A percentile compares a stretch with the other conserved stretches of the same genome.
Conservation (phyloP, 2,888 invertebrate species). For the Agriopis aurantiaria region DNA sequence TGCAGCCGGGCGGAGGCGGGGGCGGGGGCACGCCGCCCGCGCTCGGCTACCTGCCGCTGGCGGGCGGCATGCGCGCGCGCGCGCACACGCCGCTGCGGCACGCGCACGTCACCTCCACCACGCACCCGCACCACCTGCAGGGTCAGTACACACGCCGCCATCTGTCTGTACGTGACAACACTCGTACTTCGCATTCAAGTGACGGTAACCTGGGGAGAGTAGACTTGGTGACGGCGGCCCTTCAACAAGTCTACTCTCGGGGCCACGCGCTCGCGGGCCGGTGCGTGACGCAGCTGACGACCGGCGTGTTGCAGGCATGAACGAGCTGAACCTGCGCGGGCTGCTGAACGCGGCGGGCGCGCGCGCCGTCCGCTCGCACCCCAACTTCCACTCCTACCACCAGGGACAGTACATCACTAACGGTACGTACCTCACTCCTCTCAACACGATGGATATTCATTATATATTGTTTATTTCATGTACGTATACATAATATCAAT, state of each 20-base stretch:
- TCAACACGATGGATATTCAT: no score
- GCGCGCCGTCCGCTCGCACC: conserved; percentile 51
- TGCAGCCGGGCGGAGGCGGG: conserved; percentile 50
- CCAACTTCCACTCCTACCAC: conserved; percentile 68
- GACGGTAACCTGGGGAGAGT: no score
- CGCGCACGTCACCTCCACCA: conserved; percentile 88
- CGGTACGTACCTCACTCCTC: conserved; percentile 1
- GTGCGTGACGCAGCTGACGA: no score
- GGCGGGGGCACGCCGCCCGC: conserved; percentile 45
- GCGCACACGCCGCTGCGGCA: conserved; percentile 79
- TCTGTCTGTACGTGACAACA: no score
- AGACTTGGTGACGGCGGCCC: no score
- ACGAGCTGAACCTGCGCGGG: conserved; percentile 81
- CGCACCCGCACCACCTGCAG: conserved; percentile 88
- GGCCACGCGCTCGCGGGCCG: no score
- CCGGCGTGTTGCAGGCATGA: conserved; percentile 64
- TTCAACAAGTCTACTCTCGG: no score
- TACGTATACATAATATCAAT: no score
- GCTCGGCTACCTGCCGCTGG: conserved; percentile 58
- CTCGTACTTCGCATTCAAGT: no score
- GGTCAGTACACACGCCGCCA: conserved; percentile 48
- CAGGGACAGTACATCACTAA: conserved; percentile 65
- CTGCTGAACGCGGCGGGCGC: conserved; percentile 70
- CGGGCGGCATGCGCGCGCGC: conserved; percentile 56
- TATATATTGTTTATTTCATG: no score